phyloP scores from a whole-genome alignment of 2,888 invertebrate genomes.

The Polylopha cassiicola region DNA sequence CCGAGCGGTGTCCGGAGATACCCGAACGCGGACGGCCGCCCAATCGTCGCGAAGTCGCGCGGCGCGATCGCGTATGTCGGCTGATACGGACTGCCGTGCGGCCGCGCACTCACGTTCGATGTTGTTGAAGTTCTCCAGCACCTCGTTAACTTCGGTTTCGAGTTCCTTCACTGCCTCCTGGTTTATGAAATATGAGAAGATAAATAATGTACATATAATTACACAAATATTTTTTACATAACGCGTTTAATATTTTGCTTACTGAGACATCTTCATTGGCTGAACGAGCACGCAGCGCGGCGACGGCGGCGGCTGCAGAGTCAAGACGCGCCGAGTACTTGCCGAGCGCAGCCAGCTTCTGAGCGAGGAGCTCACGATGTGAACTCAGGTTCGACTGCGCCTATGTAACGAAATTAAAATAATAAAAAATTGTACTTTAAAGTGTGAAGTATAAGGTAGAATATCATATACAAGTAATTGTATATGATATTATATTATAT shows the following conservation, averaged over 20 bases:
- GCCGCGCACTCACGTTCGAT: slow-evolving; percentile 72
- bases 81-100: slow-evolving; percentile 45
- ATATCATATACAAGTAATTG: too few species aligned
- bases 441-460: too few species aligned
- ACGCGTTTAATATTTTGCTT: too few species aligned
- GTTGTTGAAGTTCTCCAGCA: slow-evolving; percentile 80
- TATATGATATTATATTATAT: too few species aligned
- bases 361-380: slow-evolving; percentile 75
- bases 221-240: too few species aligned
- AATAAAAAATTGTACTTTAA: too few species aligned
- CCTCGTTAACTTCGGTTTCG: slow-evolving; percentile 78
- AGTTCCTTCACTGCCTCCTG: slow-evolving; percentile 71
- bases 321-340: slow-evolving; percentile 76
- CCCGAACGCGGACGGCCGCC: slow-evolving; percentile 42
- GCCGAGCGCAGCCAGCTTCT: slow-evolving; percentile 75
- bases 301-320: slow-evolving; percentile 18
- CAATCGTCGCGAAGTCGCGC: slow-evolving; percentile 71
- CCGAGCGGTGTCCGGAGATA: slow-evolving; percentile 12
- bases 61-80: slow-evolving; percentile 61
- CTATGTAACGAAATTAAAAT: too few species aligned
- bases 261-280: too few species aligned
- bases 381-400: slow-evolving; percentile 61
- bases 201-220: too few species aligned
- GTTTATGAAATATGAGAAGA: not conserved
- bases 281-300: slow-evolving; percentile 30